Percentiles rank a stretch among this genome's conserved stretches.
Conservation (phyloP, 2,113 vertebrate genomes). For the Scalopus aquaticus region DNA sequence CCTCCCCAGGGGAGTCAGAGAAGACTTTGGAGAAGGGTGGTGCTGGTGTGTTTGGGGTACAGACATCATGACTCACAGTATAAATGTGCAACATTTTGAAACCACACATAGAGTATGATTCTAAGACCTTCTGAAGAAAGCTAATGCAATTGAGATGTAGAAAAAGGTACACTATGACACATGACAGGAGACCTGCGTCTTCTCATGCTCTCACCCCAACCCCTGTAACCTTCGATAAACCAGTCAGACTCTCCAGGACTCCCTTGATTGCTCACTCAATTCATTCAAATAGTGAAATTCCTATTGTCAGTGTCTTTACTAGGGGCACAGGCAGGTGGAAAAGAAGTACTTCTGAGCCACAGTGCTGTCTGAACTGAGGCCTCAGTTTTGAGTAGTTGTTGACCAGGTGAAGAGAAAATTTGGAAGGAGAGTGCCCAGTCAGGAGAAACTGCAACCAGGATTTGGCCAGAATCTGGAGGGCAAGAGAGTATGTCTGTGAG, state of each 20-base stretch:
- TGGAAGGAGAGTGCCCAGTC: background rate
- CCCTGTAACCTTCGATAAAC: background rate
- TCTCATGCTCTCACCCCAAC: background rate
- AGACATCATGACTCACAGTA: background rate
- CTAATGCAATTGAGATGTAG: background rate
- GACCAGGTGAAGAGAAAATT: background rate
- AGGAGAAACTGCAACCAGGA: background rate
- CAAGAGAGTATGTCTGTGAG: background rate
- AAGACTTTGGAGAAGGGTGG: background rate
- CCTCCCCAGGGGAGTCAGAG: background rate
- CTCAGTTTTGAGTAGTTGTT: background rate
- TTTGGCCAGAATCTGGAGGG: background rate
- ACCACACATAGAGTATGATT: background rate
- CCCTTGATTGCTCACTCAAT: background rate
- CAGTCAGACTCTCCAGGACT: background rate
- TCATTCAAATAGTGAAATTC: background rate
- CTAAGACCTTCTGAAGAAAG: background rate
- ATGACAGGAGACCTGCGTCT: background rate
- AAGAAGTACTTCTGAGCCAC: background rate
- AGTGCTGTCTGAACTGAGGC: background rate
- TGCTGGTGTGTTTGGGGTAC: background rate
- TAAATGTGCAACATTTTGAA: background rate
- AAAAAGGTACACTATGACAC: background rate
- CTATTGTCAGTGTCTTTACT: background rate
- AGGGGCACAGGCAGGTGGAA: background rate